These are phyloP conservation scores for Hyposoter didymator DNA, from an alignment of 2,888 invertebrate genomes.

Conservation along the genomic window DNA sequence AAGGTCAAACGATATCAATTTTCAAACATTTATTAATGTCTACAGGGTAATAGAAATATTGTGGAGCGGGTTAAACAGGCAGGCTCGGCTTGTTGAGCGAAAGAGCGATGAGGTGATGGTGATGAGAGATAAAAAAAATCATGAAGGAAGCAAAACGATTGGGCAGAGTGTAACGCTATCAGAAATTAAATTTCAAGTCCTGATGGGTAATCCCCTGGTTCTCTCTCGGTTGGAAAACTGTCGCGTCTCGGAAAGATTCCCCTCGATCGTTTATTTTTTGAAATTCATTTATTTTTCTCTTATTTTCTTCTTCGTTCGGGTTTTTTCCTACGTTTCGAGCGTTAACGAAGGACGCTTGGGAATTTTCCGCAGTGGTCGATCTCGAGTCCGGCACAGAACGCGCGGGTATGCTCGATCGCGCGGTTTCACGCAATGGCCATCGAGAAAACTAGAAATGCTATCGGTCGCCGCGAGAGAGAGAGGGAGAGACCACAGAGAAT, in stretches of 20 bases:
- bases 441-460: slow-evolving; percentile 73
- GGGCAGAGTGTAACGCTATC: slow-evolving; percentile 8
- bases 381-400: slow-evolving; percentile 44
- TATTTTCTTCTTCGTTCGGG: slow-evolving; percentile 1
- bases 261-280: not conserved
- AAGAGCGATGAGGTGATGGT: slow-evolving; percentile 26
- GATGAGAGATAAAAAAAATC: slow-evolving; percentile 17
- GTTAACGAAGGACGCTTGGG: slow-evolving; percentile 72
- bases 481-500: slow-evolving; percentile 34
- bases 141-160: not conserved
- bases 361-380: slow-evolving; percentile 75
- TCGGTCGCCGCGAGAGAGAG: slow-evolving; percentile 47
- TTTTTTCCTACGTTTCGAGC: slow-evolving; percentile 50
- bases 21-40: slow-evolving; percentile 58
- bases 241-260: slow-evolving; percentile 57
- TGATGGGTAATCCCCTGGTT: slow-evolving; percentile 19
- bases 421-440: slow-evolving; percentile 68
- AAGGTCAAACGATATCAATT: slow-evolving; percentile 61
- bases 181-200: slow-evolving; percentile 51
- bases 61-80: slow-evolving; percentile 21
- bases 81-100: slow-evolving; percentile 5
- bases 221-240: slow-evolving; percentile 56
- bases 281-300: slow-evolving; percentile 30
- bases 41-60: slow-evolving; percentile 60
- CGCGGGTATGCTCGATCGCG: slow-evolving; percentile 41